These are phyloP conservation scores for Hemaris fuciformis DNA, from an alignment of 2,888 invertebrate genomes.

Conservation along the genomic window DNA sequence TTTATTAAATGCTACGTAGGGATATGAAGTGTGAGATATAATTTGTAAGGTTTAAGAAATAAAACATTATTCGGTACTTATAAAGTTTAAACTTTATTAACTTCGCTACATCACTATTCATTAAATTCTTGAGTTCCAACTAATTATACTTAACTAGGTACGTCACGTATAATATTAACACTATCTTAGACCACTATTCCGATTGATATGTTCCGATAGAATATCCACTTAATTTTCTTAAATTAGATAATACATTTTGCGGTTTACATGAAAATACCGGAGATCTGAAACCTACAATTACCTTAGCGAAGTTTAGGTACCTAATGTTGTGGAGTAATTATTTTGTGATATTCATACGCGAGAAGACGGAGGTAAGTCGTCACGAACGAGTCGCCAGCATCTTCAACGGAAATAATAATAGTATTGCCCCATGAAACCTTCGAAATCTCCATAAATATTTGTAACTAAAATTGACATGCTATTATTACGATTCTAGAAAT, in stretches of 20 bases:
- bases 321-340: constrained; percentile 63
- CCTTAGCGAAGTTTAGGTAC: constrained; percentile 63
- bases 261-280: constrained; percentile 68
- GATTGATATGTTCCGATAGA: constrained; percentile 71
- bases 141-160: constrained; percentile 77
- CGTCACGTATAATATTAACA: constrained; percentile 72
- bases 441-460: constrained; percentile 57
- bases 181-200: constrained; percentile 68
- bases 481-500: constrained; percentile 51
- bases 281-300: constrained; percentile 69
- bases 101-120: constrained; percentile 73
- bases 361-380: constrained; percentile 79
- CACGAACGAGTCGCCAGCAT: constrained; percentile 74
- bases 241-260: constrained; percentile 68
- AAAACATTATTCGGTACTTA: constrained; percentile 36
- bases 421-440: constrained; percentile 66
- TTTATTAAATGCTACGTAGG: not conserved
- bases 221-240: constrained; percentile 67
- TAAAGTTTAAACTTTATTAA: constrained; percentile 72
- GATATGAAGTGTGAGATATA: no score
- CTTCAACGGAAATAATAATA: constrained; percentile 57
- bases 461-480: constrained; percentile 43
- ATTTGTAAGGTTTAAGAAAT: constrained; percentile 29
- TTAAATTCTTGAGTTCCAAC: constrained; percentile 78
- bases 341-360: constrained; percentile 63